Conservation (phyloP, 2,797 vertebrate species). For the Streptopelia turtur region DNA sequence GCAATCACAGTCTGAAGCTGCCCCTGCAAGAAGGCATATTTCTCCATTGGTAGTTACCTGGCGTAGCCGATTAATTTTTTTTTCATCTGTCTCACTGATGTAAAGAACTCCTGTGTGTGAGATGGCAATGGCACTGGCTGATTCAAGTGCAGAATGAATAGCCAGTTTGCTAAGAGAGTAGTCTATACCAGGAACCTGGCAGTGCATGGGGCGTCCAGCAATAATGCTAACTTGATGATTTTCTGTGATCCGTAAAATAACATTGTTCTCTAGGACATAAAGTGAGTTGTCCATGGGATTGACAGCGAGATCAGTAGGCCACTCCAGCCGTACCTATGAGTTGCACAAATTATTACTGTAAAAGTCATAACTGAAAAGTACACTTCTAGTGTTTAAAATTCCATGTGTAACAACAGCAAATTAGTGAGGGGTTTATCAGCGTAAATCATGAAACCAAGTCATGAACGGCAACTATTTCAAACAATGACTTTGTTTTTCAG, state of each 20-base stretch:
- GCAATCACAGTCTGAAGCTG: constrained; percentile 97
- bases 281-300: constrained; percentile 99
- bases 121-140: constrained; percentile 95
- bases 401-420: constrained; percentile 65
- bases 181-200: constrained; percentile 98
- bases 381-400: constrained; percentile 66
- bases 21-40: constrained; percentile 96
- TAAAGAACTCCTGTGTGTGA: constrained; percentile 96
- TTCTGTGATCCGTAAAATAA: constrained; percentile 98
- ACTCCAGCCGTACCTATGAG: constrained; percentile 94
- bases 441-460: constrained; percentile 56
- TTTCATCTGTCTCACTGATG: constrained; percentile 98
- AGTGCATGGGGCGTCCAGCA: constrained; percentile 98
- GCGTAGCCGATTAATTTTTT: constrained; percentile 97
- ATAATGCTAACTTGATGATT: constrained; percentile 99
- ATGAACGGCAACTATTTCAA: constrained; percentile 56
- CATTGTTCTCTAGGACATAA: constrained; percentile 98
- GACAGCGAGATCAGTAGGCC: constrained; percentile 97
- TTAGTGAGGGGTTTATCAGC: constrained; percentile 62
- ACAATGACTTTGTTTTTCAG: constrained; percentile 21
- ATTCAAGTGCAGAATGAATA: constrained; percentile 95
- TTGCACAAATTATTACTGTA: constrained; percentile 67
- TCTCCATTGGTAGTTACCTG: constrained; percentile 98
- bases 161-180: constrained; percentile 98
- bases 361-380: constrained; percentile 57